Conservation (phyloP, 2,888 invertebrate genomes). For the Lycophotia porphyrea region DNA sequence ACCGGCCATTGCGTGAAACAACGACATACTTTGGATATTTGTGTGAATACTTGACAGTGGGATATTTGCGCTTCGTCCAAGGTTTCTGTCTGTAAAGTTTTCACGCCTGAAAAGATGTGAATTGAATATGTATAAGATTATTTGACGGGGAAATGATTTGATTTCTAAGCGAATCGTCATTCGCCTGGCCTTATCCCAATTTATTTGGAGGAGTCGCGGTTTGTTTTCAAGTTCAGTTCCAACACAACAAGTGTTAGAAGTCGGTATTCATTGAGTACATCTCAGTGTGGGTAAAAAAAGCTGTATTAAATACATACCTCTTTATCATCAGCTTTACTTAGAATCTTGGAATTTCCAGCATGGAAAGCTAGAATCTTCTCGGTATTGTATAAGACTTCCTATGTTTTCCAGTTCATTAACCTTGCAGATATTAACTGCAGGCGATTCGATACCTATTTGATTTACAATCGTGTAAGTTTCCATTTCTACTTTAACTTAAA, state of each 20-base stretch:
- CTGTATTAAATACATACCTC: background rate
- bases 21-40: background rate
- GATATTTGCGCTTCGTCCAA: background rate
- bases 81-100: background rate
- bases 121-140: background rate
- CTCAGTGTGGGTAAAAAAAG: background rate
- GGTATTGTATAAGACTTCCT: background rate
- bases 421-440: conserved; percentile 15
- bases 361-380: background rate
- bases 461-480: conserved; percentile 21
- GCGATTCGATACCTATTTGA: conserved; percentile 12
- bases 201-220: background rate
- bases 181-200: background rate
- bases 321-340: background rate
- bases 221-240: too few species aligned
- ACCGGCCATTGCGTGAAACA: background rate
- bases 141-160: background rate
- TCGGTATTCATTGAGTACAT: background rate
- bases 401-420: conserved; percentile 2
- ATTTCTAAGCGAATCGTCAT: background rate
- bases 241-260: too few species aligned
- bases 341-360: background rate
- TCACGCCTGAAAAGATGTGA: background rate
- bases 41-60: background rate
- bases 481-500: conserved; percentile 7